Conservation (phyloP, 2,888 invertebrate genomes). For the Phania funesta region DNA sequence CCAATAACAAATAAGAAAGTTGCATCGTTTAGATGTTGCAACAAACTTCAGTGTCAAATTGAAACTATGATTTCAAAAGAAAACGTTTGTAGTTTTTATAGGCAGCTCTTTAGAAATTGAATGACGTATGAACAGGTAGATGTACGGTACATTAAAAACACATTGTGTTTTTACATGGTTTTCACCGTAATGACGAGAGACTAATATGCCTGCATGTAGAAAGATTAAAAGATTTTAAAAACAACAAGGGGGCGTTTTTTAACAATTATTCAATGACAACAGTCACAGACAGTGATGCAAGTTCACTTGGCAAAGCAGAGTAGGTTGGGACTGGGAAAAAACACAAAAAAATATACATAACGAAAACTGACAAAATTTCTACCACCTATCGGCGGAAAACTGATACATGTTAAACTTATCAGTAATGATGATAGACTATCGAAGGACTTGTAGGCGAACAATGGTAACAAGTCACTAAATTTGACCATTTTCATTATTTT, state of each 20-base stretch:
- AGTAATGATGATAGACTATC: no score
- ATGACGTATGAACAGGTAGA: neutral
- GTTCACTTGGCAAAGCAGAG: no score
- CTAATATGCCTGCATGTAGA: neutral
- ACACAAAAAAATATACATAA: no score
- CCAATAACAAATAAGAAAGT: constrained; percentile 38
- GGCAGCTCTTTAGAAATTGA: neutral
- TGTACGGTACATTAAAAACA: neutral
- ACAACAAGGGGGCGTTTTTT: neutral
- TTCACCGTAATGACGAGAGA: neutral
- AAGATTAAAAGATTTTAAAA: constrained; percentile 6
- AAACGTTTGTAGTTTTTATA: constrained; percentile 30
- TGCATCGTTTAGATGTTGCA: constrained; percentile 51
- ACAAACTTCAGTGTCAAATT: constrained; percentile 8
- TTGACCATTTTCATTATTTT: no score
- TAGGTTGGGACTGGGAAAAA: no score
- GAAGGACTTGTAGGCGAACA: no score
- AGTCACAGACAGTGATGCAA: no score
- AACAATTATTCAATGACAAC: neutral
- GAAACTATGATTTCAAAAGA: constrained; percentile 15
- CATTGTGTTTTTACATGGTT: neutral
- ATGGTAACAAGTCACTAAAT: no score
- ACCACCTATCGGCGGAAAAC: no score
- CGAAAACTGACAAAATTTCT: no score
- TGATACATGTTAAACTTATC: no score